Conservation (phyloP, 2,888 invertebrate genomes). For the Andrena marginata region DNA sequence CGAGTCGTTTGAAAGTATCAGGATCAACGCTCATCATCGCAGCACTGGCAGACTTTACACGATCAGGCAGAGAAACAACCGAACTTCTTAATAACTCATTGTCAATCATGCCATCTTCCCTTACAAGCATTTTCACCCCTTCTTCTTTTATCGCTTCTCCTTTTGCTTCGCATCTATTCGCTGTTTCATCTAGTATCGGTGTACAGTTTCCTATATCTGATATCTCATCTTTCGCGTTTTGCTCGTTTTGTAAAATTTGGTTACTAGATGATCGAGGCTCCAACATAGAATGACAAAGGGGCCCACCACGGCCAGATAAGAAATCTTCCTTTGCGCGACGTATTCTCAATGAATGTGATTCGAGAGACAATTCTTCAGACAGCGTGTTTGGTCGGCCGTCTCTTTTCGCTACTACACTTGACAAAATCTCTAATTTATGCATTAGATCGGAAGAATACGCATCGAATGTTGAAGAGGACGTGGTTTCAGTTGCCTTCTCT, state of each 20-base stretch:
- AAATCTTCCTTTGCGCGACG: constrained; percentile 90
- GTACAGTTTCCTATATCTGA: no score
- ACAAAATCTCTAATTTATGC: constrained; percentile 72
- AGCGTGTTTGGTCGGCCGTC: constrained; percentile 47
- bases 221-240: background rate
- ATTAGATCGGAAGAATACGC: constrained; percentile 71
- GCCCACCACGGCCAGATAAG: constrained; percentile 84
- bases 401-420: constrained; percentile 63
- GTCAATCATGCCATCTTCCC: background rate
- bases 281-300: constrained; percentile 63
- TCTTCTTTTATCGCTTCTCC: background rate
- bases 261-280: constrained; percentile 23
- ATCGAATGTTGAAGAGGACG: constrained; percentile 23
- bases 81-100: constrained; percentile 21
- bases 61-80: constrained; percentile 70
- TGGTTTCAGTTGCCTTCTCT: background rate
- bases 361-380: constrained; percentile 25
- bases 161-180: background rate
- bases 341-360: constrained; percentile 62
- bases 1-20: constrained; percentile 87
- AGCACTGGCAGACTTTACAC: constrained; percentile 91
- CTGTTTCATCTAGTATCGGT: background rate
- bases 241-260: background rate
- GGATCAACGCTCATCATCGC: constrained; percentile 91
- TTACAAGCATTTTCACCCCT: background rate